Percentiles rank a stretch among this genome's conserved stretches.
Conservation (phyloP, 2,888 invertebrate species). For the Gymnoscelis rufifasciata region DNA sequence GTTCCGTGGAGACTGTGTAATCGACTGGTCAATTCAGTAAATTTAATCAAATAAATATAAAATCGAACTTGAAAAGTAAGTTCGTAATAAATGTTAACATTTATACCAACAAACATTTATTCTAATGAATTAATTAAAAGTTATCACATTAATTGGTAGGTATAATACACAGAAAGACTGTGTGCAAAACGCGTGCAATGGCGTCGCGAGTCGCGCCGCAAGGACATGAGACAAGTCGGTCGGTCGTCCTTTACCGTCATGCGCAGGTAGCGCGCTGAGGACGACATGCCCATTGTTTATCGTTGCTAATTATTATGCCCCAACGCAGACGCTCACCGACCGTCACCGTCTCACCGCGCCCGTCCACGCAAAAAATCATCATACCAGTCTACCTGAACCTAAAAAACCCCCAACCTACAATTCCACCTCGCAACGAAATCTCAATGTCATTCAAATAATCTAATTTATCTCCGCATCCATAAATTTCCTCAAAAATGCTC, state of each 20-base stretch:
- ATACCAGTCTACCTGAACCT: slow-evolving; percentile 53
- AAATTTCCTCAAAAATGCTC: slow-evolving; percentile 34
- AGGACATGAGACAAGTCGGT: slow-evolving; percentile 71
- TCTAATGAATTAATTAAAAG: not conserved
- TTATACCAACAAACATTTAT: no score
- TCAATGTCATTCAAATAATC: slow-evolving; percentile 24
- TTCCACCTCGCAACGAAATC: slow-evolving; percentile 13
- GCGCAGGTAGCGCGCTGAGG: slow-evolving; percentile 74
- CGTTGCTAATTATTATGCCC: slow-evolving; percentile 75
- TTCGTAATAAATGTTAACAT: no score
- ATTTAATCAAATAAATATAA: no score
- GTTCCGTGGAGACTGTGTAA: no score
- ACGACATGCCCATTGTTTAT: slow-evolving; percentile 77
- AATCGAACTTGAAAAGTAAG: no score
- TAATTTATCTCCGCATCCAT: slow-evolving; percentile 25
- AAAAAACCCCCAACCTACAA: slow-evolving; percentile 27
- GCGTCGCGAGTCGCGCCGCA: slow-evolving; percentile 39
- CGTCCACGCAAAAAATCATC: slow-evolving; percentile 55
- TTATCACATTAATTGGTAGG: not conserved
- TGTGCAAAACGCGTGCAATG: slow-evolving; percentile 47
- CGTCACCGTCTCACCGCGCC: slow-evolving; percentile 43
- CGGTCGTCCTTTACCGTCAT: slow-evolving; percentile 69
- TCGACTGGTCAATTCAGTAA: no score
- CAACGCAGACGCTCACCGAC: slow-evolving; percentile 64
- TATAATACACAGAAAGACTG: slow-evolving; percentile 24